phyloP scores from a whole-genome alignment of 2,113 vertebrate species.

The Varanus komodoensis region DNA sequence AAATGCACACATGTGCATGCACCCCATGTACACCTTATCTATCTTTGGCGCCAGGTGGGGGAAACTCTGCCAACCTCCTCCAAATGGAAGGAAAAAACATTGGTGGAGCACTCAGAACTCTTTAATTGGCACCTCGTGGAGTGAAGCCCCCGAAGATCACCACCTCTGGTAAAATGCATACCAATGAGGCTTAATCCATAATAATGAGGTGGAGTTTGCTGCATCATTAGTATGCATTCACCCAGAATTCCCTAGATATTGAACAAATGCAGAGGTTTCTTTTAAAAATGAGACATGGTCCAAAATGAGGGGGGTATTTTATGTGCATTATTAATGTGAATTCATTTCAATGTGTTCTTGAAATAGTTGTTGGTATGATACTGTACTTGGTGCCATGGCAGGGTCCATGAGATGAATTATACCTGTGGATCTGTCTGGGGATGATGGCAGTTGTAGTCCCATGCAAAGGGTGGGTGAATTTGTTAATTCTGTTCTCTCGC shows the following conservation, averaged over 20 bases:
- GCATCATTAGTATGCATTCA: conserved; percentile 27
- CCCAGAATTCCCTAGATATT: background rate
- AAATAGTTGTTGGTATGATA: background rate
- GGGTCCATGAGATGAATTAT: too few species aligned
- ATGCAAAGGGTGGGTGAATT: too few species aligned
- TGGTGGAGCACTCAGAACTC: background rate
- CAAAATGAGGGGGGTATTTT: background rate
- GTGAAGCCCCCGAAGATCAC: background rate
- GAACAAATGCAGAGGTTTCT: background rate
- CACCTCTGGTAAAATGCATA: conserved; percentile 1
- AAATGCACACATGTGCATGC: background rate
- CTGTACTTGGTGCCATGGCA: background rate
- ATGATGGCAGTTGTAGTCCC: too few species aligned
- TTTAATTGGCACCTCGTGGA: conserved; percentile 33
- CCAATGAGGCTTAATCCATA: conserved; percentile 32
- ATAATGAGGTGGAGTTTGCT: conserved; percentile 27
- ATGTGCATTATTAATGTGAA: background rate
- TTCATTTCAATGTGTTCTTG: background rate
- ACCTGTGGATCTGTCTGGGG: background rate
- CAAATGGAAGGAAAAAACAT: background rate
- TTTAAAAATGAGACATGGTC: background rate
- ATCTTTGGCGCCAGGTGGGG: background rate
- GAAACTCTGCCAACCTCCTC: background rate
- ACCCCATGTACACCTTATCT: background rate
- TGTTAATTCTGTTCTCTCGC: too few species aligned